Evolutionary conservation across 2,888 invertebrate species (phyloP), one percentile per base, ranked within the genome.

Genomic region (Nipponacmea schrenckii): DNA sequence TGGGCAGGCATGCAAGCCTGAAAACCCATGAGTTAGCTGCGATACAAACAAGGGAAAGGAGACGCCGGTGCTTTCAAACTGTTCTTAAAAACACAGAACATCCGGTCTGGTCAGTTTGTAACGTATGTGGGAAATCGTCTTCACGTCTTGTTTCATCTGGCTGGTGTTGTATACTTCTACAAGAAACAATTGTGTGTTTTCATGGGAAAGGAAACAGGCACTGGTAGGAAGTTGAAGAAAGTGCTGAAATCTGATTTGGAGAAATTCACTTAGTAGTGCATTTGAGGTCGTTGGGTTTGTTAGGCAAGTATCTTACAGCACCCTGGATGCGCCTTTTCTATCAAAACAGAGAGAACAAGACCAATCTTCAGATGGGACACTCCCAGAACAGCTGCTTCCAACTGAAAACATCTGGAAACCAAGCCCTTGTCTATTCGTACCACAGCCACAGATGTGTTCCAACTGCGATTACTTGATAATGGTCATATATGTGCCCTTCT

Each of bases 311-410:
- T 20, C 50, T 20, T 50, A 50, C 50, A 50, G 50, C 50, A 50
- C 50, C 50, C 50, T 50, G 50, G 50, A 50, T 50, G 20, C 50
- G 20, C 50, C 50, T 50, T 50, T 50, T 50, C 50, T 50, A 50
- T 50, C 50, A 50, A 50, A 50, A n/a, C 50, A 20, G 50, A n/a
- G 50, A 50, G 17, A 50, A 50, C 50, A 50, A 50, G 50, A 50
- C 50, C 50, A 50, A 50, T 50, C 50, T 50, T 50, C n/a, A 50
- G 50, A 50, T 50, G 50, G 15, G 50, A 31, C 4, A 31, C 31
- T 4, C 31, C 7, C 31, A 31, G 31, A 50, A 50, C 15, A 50
- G 50, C 50, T 50, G 50, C 1, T 50, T 8, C 50, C 17, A 50
- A 50, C 50, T 8, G 7, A 15, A 50, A 50, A 50, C 50, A 50